phyloP scores from a whole-genome alignment of 2,797 vertebrate genomes.

The Hydrophis major region DNA sequence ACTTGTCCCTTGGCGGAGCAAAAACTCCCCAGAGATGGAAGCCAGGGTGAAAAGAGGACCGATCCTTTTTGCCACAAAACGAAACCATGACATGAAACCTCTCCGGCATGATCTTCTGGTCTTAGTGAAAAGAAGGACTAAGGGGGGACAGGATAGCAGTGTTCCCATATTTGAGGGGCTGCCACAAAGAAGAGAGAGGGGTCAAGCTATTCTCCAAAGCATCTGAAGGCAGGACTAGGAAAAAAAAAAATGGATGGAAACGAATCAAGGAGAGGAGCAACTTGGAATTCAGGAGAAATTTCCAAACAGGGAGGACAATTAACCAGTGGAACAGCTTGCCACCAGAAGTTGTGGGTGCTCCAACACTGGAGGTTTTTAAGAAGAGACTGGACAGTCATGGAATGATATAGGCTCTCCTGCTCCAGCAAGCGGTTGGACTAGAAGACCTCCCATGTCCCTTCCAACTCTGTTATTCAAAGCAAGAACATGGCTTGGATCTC shows the following conservation, averaged over 20 bases:
- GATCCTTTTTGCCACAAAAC: neutral
- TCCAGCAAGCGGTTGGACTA: neutral
- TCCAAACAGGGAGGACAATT: neutral
- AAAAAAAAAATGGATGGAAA: neutral
- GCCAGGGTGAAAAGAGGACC: no score
- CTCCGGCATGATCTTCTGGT: conserved; percentile 11
- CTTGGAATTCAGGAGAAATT: neutral
- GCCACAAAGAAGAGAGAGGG: neutral
- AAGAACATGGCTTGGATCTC: neutral
- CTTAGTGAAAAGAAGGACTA: neutral
- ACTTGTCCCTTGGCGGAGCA: neutral
- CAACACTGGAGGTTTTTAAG: neutral
- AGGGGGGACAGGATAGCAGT: neutral
- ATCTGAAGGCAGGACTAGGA: neutral
- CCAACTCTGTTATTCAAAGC: neutral
- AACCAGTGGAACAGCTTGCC: neutral
- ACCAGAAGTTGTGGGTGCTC: neutral
- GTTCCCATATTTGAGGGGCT: neutral
- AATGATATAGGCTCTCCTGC: neutral
- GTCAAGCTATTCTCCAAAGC: fast-evolving
- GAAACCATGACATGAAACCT: conserved; percentile 11
- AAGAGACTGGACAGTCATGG: neutral
- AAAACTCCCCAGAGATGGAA: no score
- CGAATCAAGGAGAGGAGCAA: neutral
- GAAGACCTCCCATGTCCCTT: neutral